phyloP scores from a whole-genome alignment of 2,797 vertebrate species.

The Ctenopoma multispine region DNA sequence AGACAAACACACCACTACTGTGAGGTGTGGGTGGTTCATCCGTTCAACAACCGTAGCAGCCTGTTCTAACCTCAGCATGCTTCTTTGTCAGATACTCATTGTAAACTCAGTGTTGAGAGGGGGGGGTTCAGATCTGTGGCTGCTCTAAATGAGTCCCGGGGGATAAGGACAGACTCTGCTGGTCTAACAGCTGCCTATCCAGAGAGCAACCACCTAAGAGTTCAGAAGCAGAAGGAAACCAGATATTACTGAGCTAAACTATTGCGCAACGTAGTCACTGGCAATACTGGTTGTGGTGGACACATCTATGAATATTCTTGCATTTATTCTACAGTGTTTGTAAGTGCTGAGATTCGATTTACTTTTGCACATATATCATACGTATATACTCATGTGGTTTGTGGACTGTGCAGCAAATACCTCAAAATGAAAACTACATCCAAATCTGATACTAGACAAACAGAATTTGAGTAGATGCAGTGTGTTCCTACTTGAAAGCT shows the following conservation, averaged over 20 bases:
- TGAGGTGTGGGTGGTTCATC: slow-evolving; percentile 49
- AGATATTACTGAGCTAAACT: background rate
- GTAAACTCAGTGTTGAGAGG: slow-evolving; percentile 12
- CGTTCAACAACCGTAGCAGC: slow-evolving; percentile 46
- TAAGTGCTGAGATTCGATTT: too few species aligned
- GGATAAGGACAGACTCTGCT: slow-evolving; percentile 15
- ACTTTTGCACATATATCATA: background rate
- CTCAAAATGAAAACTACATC: background rate
- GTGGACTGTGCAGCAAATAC: background rate
- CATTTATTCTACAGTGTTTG: too few species aligned
- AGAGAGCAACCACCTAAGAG: background rate
- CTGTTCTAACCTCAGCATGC: slow-evolving; percentile 38
- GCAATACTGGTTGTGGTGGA: too few species aligned
- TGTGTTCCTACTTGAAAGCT: too few species aligned
- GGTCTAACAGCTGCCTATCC: slow-evolving; percentile 13
- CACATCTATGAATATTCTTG: too few species aligned
- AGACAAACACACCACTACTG: slow-evolving; percentile 15
- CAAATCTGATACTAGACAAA: too few species aligned
- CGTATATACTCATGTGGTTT: background rate
- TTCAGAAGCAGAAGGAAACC: slow-evolving; percentile 1
- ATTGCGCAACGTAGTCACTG: too few species aligned
- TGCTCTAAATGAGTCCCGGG: slow-evolving; percentile 34
- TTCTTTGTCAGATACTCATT: slow-evolving; percentile 49
- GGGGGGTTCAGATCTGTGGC: slow-evolving; percentile 23
- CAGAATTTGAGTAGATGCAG: too few species aligned